A percentile compares a stretch with the other conserved stretches of the same genome.
Evolutionary conservation across 92 coral and sea anemone species (phyloP).

Genomic region (Meandrina meandrites): DNA sequence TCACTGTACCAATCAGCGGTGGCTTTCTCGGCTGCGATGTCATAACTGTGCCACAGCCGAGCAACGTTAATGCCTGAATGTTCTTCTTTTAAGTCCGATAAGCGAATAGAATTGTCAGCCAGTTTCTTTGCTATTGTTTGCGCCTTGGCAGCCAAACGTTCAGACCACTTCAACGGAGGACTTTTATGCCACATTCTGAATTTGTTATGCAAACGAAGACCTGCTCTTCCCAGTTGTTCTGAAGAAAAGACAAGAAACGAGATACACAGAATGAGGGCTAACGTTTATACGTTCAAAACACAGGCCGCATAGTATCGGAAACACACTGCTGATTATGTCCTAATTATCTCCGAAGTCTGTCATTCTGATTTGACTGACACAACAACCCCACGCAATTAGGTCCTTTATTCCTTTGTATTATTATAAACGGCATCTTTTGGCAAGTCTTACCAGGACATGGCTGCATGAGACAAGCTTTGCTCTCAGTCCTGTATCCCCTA

Average conservation of each 20-base stretch:
- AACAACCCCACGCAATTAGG: not conserved
- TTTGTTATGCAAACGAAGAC: constrained; percentile 77
- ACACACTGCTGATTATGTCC: no score
- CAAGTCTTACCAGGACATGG: constrained; percentile 73
- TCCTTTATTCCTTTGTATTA: no score
- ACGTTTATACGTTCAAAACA: not conserved
- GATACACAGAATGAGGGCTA: not conserved
- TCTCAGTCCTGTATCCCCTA: constrained; percentile 73
- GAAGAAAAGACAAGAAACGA: not conserved
- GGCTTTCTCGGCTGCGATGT: constrained; percentile 80
- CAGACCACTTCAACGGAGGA: constrained; percentile 80
- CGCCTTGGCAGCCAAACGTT: constrained; percentile 69
- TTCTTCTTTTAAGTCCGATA: constrained; percentile 41
- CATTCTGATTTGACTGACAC: not conserved
- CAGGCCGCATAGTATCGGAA: no score
- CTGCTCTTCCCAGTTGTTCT: constrained; percentile 86
- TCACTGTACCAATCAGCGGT: constrained; percentile 83
- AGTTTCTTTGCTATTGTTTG: constrained; percentile 58
- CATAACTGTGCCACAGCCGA: constrained; percentile 54
- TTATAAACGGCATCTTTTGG: no score
- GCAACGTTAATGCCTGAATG: constrained; percentile 79
- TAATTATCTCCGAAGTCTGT: no score
- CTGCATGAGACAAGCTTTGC: constrained; percentile 69
- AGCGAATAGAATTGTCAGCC: constrained; percentile 33
- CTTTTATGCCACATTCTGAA: constrained; percentile 84